A percentile compares a stretch with the other conserved stretches of the same genome.
These are phyloP conservation scores for Ischnus inquisitorius DNA, from an alignment of 2,888 invertebrate species.

Conservation along the genomic window DNA sequence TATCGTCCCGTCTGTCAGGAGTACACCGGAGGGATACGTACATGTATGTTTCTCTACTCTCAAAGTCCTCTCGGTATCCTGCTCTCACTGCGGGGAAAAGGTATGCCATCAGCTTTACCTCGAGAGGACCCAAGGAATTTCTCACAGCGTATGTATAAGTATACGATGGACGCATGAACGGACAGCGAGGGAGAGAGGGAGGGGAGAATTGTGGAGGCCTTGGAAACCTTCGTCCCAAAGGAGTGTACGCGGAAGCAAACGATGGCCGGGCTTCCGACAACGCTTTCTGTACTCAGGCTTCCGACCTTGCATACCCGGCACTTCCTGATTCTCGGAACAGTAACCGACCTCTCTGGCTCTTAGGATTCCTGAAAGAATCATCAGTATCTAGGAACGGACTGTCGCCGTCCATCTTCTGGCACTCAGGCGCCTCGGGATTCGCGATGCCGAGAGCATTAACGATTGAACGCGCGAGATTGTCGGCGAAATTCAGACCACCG, in stretches of 20 bases:
- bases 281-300: background rate
- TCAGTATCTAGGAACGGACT: conserved; percentile 36
- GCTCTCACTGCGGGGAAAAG: conserved; percentile 1
- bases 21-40: conserved; percentile 52
- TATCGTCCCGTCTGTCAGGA: conserved; percentile 78
- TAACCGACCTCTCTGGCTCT: background rate
- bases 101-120: conserved; percentile 26
- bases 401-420: conserved; percentile 2
- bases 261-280: background rate
- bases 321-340: background rate
- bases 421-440: background rate
- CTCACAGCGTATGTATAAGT: conserved; percentile 3
- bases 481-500: conserved; percentile 6
- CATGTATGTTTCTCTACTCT: conserved; percentile 31
- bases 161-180: background rate
- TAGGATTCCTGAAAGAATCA: conserved; percentile 57
- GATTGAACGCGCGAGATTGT: conserved; percentile 3
- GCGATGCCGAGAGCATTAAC: conserved; percentile 20
- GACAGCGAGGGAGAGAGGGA: conserved; percentile 13
- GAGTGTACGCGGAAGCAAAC: conserved; percentile 5
- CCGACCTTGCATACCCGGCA: conserved; percentile 22
- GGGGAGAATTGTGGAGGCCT: background rate
- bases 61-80: conserved; percentile 45
- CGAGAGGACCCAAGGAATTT: conserved; percentile 30
- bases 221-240: conserved; percentile 12